Percentiles rank a stretch among this genome's conserved stretches.
Conservation (phyloP, 2,113 vertebrate genomes). For the Rallus limicola region DNA sequence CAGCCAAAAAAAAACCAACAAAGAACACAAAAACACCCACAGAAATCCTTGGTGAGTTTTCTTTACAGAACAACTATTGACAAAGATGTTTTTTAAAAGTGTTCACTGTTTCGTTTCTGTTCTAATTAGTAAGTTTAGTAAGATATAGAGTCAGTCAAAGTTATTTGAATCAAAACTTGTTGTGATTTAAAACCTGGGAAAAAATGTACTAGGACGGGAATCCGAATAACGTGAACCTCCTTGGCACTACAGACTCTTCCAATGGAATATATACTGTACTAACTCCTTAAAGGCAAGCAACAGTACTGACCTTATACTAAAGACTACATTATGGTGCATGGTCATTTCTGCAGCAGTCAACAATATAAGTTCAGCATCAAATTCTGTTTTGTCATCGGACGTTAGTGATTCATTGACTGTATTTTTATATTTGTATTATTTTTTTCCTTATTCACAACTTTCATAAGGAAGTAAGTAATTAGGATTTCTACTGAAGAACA, state of each 20-base stretch:
- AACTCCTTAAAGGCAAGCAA: not conserved
- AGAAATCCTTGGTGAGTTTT: not conserved
- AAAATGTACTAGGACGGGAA: not conserved
- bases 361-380: not conserved
- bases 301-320: not conserved
- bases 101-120: not conserved
- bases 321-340: not conserved
- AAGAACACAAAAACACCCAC: too few relatives aligned
- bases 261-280: not conserved
- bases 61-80: not conserved
- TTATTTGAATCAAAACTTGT: not conserved
- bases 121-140: not conserved
- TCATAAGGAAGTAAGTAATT: not conserved
- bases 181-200: not conserved
- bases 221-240: not conserved
- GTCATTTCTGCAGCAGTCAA: slow-evolving; percentile 10
- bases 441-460: not conserved
- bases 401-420: not conserved
- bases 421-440: not conserved
- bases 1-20: not conserved
- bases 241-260: not conserved
- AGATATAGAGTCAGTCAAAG: not conserved
- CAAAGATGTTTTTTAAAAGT: not conserved
- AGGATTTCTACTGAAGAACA: not conserved
- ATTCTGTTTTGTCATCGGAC: not conserved